phyloP scores from a whole-genome alignment of 1,140 invertebrate genomes.

The Zaprionus ornatus region DNA sequence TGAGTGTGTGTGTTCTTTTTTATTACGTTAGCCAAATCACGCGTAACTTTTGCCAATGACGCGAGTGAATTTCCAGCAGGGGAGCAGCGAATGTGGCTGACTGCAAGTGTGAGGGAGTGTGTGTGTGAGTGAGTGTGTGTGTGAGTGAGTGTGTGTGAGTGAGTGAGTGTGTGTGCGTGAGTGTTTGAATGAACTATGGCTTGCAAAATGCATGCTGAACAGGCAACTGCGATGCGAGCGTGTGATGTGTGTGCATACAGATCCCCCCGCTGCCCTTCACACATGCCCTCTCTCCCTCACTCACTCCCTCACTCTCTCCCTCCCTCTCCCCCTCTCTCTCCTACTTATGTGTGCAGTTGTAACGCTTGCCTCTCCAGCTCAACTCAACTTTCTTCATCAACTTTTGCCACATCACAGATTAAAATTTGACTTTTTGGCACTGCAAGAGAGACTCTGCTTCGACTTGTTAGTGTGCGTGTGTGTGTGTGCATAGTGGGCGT shows the following conservation, averaged over 20 bases:
- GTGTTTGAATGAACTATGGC: conserved; percentile 61
- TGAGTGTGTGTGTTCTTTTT: too few relatives aligned
- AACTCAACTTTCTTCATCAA: conserved; percentile 76
- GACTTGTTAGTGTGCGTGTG: conserved; percentile 9
- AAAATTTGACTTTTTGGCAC: conserved; percentile 80
- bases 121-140: conserved; percentile 26
- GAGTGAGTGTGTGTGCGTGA: conserved; percentile 18
- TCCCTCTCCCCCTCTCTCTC: conserved; percentile 33
- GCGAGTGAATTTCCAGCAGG: conserved; percentile 57
- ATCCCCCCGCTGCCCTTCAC: neutral
- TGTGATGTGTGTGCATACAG: neutral
- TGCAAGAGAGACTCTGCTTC: conserved; percentile 41
- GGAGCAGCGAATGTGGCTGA: conserved; percentile 20
- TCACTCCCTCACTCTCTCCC: conserved; percentile 24
- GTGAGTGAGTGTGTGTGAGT: conserved; percentile 21
- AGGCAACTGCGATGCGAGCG: neutral
- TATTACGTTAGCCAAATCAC: conserved; percentile 40
- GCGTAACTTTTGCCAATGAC: conserved; percentile 76
- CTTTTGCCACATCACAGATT: conserved; percentile 80
- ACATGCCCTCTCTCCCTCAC: neutral
- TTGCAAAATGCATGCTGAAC: conserved; percentile 54
- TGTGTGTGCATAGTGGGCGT: conserved; percentile 33
- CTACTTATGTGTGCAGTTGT: conserved; percentile 45
- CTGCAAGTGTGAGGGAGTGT: neutral
- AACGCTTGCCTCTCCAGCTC: conserved; percentile 22